phyloP scores from a whole-genome alignment of 2,797 vertebrate genomes.

The Miopithecus talapoin region DNA sequence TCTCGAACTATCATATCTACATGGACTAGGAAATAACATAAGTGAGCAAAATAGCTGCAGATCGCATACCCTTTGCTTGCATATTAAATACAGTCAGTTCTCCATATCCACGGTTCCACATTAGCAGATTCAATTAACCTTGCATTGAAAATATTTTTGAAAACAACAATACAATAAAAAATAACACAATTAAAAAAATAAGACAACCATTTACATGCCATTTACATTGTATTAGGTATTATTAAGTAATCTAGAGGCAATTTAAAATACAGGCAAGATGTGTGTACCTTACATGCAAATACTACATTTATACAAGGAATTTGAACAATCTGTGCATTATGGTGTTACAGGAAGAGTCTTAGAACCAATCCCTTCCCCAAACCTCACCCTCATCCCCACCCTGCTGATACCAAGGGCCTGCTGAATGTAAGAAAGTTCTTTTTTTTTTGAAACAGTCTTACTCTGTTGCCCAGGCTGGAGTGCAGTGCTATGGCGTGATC shows the following conservation, averaged over 20 bases:
- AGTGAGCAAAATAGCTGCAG: not conserved
- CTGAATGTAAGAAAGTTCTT: not conserved
- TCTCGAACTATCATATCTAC: not conserved
- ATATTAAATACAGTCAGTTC: not conserved
- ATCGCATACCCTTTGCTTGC: not conserved
- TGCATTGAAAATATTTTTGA: not conserved
- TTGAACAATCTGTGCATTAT: not conserved
- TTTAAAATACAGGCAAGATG: not conserved
- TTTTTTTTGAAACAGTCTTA: too few relatives aligned
- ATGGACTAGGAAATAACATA: not conserved
- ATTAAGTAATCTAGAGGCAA: not conserved
- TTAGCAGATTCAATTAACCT: not conserved
- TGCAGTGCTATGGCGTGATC: too few relatives aligned
- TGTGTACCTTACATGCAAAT: not conserved
- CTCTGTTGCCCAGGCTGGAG: too few relatives aligned
- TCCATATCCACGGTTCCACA: not conserved
- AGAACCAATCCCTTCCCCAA: too few relatives aligned
- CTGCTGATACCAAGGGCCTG: not conserved
- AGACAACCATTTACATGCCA: not conserved
- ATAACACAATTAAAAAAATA: not conserved
- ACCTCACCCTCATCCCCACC: not conserved
- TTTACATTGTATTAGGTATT: not conserved
- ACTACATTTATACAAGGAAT: not conserved
- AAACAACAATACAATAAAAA: not conserved
- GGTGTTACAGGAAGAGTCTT: not conserved